Percentiles rank a stretch among this genome's conserved stretches.
Conservation (phyloP, 2,797 vertebrate genomes). For the Eospalax fontanierii region DNA sequence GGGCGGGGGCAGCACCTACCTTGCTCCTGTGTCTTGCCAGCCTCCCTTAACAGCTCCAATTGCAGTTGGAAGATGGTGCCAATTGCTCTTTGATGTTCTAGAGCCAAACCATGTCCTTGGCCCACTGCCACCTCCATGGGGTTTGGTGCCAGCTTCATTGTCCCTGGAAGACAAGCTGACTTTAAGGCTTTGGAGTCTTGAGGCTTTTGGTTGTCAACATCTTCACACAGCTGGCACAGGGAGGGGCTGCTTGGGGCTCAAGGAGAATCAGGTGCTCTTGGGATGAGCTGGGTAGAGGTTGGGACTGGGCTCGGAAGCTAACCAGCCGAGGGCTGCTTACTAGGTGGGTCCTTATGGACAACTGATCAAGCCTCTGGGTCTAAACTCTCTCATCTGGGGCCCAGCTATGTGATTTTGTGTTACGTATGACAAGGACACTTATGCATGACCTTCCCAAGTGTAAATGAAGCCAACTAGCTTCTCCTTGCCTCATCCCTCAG, state of each 20-base stretch:
- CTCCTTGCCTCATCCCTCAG: background rate
- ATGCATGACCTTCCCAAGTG: background rate
- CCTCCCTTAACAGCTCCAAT: constrained; percentile 31
- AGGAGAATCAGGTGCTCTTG: background rate
- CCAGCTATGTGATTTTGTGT: background rate
- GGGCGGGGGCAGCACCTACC: background rate
- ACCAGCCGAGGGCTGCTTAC: background rate
- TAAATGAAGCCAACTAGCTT: background rate
- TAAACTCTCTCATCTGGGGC: background rate
- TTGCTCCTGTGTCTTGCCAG: background rate
- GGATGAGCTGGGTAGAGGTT: background rate
- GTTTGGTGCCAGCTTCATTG: constrained; percentile 18
- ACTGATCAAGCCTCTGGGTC: background rate
- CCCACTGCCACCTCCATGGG: background rate
- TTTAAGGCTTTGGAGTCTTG: background rate
- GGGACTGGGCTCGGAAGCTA: background rate
- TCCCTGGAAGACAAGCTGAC: constrained; percentile 68
- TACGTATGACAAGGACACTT: too few relatives aligned
- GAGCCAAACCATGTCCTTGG: constrained; percentile 83
- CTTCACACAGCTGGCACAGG: background rate
- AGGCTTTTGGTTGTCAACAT: background rate
- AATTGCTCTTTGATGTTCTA: constrained; percentile 52
- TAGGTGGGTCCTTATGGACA: background rate
- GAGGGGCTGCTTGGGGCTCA: background rate
- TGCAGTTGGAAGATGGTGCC: constrained; percentile 51